phyloP scores from a whole-genome alignment of 2,797 vertebrate genomes.

The Xiphophorus birchmanni region DNA sequence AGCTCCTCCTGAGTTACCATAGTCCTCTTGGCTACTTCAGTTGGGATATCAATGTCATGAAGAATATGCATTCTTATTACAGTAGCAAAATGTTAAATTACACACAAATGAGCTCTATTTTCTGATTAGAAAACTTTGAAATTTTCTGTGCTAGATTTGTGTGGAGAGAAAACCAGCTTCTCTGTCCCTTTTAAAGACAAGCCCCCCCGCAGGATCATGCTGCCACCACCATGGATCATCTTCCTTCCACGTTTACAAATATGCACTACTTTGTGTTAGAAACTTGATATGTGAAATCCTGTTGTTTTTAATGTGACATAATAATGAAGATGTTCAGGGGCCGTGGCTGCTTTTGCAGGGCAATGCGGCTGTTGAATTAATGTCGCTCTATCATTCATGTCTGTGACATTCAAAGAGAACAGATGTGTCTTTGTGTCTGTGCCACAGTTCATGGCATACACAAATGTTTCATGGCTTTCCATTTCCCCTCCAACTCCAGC shows the following conservation, averaged over 20 bases:
- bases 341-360: not conserved
- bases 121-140: not conserved
- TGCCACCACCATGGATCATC: not conserved
- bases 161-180: not conserved
- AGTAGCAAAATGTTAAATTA: not conserved
- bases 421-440: slow-evolving; percentile 1
- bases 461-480: slow-evolving; percentile 35
- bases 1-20: not conserved
- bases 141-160: not conserved
- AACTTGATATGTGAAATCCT: not conserved
- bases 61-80: not conserved
- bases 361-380: not conserved
- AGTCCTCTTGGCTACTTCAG: not conserved
- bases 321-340: not conserved
- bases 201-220: not conserved
- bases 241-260: not conserved
- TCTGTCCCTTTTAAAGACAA: not conserved
- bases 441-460: not conserved
- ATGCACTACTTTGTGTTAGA: not conserved
- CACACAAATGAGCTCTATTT: not conserved
- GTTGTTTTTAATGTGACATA: not conserved
- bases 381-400: not conserved
- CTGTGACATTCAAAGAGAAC: not conserved
- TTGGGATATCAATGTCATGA: not conserved
- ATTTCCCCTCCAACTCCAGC: slow-evolving; percentile 42